phyloP scores from a whole-genome alignment of 2,113 vertebrate genomes.

The Burhinus bistriatus region DNA sequence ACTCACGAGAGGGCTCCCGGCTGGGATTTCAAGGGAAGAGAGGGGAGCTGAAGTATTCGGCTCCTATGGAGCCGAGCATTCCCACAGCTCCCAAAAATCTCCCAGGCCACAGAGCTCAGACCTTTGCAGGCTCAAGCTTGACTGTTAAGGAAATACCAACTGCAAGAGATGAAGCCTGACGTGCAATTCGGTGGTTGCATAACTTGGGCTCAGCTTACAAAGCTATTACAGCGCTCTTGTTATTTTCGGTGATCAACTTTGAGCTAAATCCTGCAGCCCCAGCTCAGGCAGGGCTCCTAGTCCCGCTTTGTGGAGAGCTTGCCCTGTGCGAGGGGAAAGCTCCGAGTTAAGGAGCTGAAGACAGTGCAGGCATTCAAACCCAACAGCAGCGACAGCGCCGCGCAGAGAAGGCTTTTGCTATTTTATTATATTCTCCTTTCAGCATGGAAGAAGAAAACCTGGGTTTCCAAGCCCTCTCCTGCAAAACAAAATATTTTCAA shows the following conservation, averaged over 20 bases:
- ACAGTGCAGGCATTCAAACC: not conserved
- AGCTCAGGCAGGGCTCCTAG: not conserved
- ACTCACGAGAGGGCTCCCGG: rapidly evolving
- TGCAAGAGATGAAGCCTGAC: not conserved
- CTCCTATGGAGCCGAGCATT: not conserved
- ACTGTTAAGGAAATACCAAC: not conserved
- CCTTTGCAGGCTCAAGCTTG: not conserved
- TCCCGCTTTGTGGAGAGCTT: not conserved
- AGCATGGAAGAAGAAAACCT: not conserved
- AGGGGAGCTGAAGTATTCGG: not conserved
- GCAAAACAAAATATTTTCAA: not conserved
- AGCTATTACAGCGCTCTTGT: not conserved
- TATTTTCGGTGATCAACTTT: not conserved
- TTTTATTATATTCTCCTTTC: not conserved
- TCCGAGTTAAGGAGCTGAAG: rapidly evolving
- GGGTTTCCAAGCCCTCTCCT: not conserved
- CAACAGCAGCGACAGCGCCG: rapidly evolving
- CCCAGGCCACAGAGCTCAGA: not conserved
- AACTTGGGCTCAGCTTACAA: not conserved
- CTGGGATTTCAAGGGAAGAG: not conserved
- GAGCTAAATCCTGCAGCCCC: not conserved
- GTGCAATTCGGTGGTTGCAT: rapidly evolving
- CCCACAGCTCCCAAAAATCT: not conserved
- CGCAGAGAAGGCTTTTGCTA: rapidly evolving
- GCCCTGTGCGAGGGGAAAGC: not conserved